Conservation (phyloP, 2,888 invertebrate genomes). For the Caenorhabditis wallacei region DNA sequence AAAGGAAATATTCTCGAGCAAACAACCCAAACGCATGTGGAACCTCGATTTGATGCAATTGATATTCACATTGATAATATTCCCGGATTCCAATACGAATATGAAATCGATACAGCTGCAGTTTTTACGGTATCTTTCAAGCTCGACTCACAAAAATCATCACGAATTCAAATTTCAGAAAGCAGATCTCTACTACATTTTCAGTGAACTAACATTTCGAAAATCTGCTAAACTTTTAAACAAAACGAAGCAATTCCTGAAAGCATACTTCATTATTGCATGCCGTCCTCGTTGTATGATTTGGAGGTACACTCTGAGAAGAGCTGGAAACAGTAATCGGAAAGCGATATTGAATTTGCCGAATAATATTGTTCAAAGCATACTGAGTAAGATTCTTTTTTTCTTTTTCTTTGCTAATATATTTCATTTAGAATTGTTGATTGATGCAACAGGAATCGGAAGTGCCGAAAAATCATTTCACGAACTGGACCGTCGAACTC, state of each 20-base stretch:
- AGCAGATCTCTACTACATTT: conserved; percentile 20
- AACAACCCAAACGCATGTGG: background rate
- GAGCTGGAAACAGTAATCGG: conserved; percentile 32
- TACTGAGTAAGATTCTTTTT: conserved; percentile 9
- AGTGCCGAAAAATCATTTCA: background rate
- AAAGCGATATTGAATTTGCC: conserved; percentile 47
- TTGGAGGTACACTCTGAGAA: conserved; percentile 51
- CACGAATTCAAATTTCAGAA: too few species aligned
- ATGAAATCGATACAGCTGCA: background rate
- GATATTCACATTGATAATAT: conserved; percentile 12
- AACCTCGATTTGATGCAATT: conserved; percentile 29
- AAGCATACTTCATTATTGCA: conserved; percentile 41
- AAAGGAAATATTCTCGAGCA: background rate
- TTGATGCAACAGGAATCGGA: conserved; percentile 47
- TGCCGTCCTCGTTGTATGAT: conserved; percentile 56
- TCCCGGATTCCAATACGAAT: background rate
- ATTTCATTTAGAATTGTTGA: conserved; percentile 22
- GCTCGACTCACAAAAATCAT: too few species aligned
- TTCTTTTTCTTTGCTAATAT: background rate
- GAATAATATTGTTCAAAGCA: background rate
- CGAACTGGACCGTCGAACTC: conserved; percentile 2
- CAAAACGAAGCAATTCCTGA: conserved; percentile 47
- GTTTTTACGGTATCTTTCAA: conserved; percentile 15
- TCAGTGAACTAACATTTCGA: conserved; percentile 22
- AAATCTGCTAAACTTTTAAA: conserved; percentile 27